Percentiles rank a stretch among this genome's conserved stretches.
phyloP scores from a whole-genome alignment of 2,113 vertebrate genomes.

The Rhinoptilus africanus region DNA sequence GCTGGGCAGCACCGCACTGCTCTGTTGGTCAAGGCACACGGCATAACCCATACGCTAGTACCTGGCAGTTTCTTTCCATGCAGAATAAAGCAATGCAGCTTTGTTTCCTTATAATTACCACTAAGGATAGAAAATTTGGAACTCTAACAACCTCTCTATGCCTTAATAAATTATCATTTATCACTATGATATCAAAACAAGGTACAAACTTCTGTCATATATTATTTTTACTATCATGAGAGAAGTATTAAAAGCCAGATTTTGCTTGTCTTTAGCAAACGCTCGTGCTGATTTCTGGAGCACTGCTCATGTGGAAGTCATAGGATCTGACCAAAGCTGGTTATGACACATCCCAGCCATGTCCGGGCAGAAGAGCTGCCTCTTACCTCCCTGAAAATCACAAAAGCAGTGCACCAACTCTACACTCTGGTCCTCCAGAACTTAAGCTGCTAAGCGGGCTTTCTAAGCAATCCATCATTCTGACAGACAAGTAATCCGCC shows the following conservation, averaged over 20 bases:
- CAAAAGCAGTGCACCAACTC: neutral
- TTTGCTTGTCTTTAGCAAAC: neutral
- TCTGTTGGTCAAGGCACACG: neutral
- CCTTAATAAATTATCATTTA: neutral
- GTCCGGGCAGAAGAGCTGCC: neutral
- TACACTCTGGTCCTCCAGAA: neutral
- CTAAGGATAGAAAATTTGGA: neutral
- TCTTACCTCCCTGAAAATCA: neutral
- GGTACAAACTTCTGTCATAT: neutral
- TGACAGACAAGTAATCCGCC: neutral
- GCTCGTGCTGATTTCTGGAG: neutral
- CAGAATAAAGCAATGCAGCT: neutral
- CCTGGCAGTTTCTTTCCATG: neutral
- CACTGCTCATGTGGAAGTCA: neutral
- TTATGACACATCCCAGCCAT: neutral
- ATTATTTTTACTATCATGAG: neutral
- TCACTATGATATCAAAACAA: neutral
- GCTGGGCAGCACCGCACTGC: neutral
- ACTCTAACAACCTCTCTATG: neutral
- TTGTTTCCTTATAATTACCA: neutral
- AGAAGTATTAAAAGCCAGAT: neutral
- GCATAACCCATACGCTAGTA: neutral
- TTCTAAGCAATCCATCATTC: slow-evolving; percentile 23
- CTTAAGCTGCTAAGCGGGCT: slow-evolving; percentile 14
- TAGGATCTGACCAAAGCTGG: neutral